Evolutionary conservation across 2,888 invertebrate species (phyloP).

Genomic region (Glyphotaelius pellucidus): DNA sequence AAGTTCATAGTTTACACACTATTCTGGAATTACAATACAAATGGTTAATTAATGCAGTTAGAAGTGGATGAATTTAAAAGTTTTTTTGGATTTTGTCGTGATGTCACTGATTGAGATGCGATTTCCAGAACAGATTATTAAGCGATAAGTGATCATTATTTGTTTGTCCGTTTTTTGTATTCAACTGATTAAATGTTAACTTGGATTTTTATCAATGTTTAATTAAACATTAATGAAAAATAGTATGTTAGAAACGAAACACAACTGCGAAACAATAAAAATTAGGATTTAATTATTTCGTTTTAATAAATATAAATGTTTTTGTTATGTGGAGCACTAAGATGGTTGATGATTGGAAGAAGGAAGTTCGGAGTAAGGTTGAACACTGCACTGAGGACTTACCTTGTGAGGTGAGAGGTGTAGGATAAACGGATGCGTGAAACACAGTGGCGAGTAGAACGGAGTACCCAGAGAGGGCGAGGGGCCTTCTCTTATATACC

Average conservation of each 20-base stretch:
- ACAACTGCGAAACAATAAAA: not conserved
- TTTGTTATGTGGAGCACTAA: not conserved
- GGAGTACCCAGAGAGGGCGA: slow-evolving; percentile 61
- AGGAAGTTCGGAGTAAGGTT: not conserved
- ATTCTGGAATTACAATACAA: not conserved
- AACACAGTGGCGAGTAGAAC: slow-evolving; percentile 55
- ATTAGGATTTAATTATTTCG: not conserved
- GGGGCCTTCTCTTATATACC: slow-evolving; percentile 62
- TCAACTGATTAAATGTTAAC: not conserved
- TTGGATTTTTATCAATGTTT: not conserved
- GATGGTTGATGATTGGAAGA: not conserved
- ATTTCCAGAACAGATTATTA: not conserved
- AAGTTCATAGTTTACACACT: not conserved
- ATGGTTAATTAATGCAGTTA: not conserved
- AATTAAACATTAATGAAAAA: not conserved
- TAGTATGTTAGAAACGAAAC: not conserved
- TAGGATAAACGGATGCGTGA: slow-evolving; percentile 47
- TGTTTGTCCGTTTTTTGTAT: not conserved
- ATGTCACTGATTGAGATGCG: not conserved
- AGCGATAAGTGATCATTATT: no score
- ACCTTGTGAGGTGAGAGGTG: slow-evolving; percentile 53
- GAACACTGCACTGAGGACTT: slow-evolving; percentile 51
- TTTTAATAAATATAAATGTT: not conserved
- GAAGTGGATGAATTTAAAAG: not conserved
- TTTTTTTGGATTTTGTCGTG: not conserved